A percentile compares a stretch with the other conserved stretches of the same genome.
Evolutionary conservation across 2,888 invertebrate species (phyloP).

Genomic region (Cataglyphis rosenhaueri): DNA sequence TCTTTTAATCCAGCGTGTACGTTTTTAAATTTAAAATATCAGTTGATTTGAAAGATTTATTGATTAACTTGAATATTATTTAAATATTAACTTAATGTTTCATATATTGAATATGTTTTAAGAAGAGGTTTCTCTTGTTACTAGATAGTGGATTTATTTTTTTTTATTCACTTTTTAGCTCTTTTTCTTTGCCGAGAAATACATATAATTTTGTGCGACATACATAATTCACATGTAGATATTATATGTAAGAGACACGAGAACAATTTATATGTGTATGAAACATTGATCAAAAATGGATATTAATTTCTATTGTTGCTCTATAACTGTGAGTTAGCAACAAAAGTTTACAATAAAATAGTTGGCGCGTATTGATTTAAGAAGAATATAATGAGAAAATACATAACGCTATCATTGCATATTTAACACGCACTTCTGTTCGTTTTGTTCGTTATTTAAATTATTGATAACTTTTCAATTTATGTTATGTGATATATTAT

Average conservation of each 20-base stretch:
- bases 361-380: neutral
- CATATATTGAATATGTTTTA: neutral
- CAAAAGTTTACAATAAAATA: conserved; percentile 2
- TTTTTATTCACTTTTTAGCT: neutral
- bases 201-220: neutral
- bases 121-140: too few relatives aligned
- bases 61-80: neutral
- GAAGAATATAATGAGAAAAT: neutral
- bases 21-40: neutral
- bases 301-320: conserved; percentile 23
- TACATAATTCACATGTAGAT: conserved; percentile 48
- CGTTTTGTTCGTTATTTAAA: neutral
- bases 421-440: neutral
- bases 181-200: neutral
- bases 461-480: neutral
- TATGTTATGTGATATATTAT: neutral
- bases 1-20: neutral
- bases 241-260: neutral
- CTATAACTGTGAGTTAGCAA: conserved; percentile 20
- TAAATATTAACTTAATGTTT: conserved; percentile 13
- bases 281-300: conserved; percentile 32
- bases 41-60: too few relatives aligned
- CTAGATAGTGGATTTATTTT: neutral
- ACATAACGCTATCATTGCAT: neutral
- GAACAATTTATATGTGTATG: conserved; percentile 11